Conservation (phyloP, 2,797 vertebrate species). For the Monodelphis domestica region DNA sequence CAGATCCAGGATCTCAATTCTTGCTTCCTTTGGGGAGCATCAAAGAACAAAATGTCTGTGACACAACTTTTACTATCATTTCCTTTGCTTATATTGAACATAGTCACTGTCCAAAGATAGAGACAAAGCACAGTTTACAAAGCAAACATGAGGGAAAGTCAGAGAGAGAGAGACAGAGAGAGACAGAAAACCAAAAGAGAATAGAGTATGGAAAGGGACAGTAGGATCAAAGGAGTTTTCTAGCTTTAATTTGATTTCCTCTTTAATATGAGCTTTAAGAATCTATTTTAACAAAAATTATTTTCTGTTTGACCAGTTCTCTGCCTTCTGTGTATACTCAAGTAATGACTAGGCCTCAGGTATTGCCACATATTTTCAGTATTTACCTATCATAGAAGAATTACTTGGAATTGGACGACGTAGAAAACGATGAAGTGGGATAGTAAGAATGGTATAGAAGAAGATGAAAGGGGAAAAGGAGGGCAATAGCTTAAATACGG, state of each 20-base stretch:
- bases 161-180: not conserved
- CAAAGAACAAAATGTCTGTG: not conserved
- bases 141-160: rapidly evolving
- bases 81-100: not conserved
- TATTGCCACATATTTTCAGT: not conserved
- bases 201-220: not conserved
- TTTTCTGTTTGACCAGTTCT: not conserved
- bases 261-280: constrained; percentile 16
- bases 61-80: not conserved
- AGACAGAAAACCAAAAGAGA: not conserved
- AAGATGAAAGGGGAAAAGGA: not conserved
- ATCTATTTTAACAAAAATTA: not conserved
- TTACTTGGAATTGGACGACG: not conserved
- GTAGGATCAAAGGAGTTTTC: not conserved
- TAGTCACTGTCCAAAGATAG: not conserved
- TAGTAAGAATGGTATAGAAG: not conserved
- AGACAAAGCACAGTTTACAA: not conserved
- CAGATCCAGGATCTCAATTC: rapidly evolving
- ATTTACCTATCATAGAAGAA: not conserved
- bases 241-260: not conserved
- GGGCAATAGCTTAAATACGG: no score
- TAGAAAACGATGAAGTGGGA: not conserved
- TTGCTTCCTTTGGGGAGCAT: not conserved
- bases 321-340: not conserved
- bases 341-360: not conserved